phyloP scores from a whole-genome alignment of 1,140 invertebrate genomes.

The Pseudomyrmex concolor region DNA sequence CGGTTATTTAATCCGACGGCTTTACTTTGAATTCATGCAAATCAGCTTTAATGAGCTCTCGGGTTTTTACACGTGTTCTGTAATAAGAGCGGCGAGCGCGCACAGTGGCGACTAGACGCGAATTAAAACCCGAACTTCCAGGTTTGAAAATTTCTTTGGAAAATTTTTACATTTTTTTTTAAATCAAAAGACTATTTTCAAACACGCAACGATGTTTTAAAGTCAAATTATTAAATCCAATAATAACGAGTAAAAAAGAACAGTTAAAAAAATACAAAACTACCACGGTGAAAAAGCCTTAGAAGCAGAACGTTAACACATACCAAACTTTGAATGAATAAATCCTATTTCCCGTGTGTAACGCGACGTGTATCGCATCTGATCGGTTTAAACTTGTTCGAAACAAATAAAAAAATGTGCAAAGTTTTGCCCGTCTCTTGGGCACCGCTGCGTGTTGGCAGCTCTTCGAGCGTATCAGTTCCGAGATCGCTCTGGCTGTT shows the following conservation, averaged over 20 bases:
- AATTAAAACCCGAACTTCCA: not conserved
- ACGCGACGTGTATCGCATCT: not conserved
- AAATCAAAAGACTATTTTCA: not conserved
- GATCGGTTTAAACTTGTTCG: not conserved
- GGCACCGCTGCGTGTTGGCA: not conserved
- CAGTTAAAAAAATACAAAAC: too few species aligned
- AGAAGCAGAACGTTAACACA: too few species aligned
- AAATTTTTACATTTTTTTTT: not conserved
- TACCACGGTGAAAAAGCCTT: too few species aligned
- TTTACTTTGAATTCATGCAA: constrained; percentile 38
- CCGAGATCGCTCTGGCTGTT: constrained; percentile 13
- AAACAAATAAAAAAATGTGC: not conserved
- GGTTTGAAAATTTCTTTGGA: not conserved
- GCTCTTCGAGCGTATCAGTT: not conserved
- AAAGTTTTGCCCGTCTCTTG: constrained; percentile 1
- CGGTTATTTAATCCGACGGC: constrained; percentile 34
- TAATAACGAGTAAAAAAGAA: too few species aligned
- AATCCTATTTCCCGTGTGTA: too few species aligned
- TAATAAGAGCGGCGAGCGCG: not conserved
- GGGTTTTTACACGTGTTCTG: constrained; percentile 2
- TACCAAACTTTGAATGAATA: too few species aligned
- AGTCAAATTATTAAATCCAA: too few species aligned
- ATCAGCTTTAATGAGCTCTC: constrained; percentile 32
- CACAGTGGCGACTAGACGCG: not conserved
- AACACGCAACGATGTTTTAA: too few species aligned